These are phyloP conservation scores for Ditula angustiorana DNA, from an alignment of 2,888 invertebrate species.

Conservation along the genomic window DNA sequence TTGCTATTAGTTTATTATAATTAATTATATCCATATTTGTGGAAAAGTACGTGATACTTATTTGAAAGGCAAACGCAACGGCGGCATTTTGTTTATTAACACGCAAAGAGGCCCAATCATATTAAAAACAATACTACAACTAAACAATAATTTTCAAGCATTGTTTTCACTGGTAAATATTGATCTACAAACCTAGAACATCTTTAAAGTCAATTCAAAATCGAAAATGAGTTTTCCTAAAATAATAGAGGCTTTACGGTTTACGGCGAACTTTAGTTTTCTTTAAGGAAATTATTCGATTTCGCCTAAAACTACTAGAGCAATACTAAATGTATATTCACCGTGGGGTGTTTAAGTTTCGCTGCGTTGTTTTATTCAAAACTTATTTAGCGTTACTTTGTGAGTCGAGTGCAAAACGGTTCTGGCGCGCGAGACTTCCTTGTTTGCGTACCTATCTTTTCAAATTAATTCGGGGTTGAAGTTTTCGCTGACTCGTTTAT, in stretches of 20 bases:
- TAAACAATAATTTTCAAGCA: no score
- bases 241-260: neutral
- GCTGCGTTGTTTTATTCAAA: constrained; percentile 42
- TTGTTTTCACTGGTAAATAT: no score
- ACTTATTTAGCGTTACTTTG: constrained; percentile 35
- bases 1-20: no score
- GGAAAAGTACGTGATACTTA: no score
- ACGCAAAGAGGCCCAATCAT: no score
- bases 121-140: no score
- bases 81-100: no score
- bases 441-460: constrained; percentile 28
- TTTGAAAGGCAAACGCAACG: no score
- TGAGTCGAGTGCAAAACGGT: constrained; percentile 12
- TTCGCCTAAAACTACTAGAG: constrained; percentile 32
- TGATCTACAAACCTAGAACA: no score
- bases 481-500: constrained; percentile 11
- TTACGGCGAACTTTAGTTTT: neutral
- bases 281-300: constrained; percentile 10
- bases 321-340: constrained; percentile 39
- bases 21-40: no score
- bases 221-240: neutral
- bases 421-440: neutral
- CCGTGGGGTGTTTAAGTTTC: constrained; percentile 36
- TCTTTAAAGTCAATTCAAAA: neutral
- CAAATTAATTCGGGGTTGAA: constrained; percentile 16